Base-by-base conservation (phyloP, 2,113 vertebrate species). In the Emydocephalus ijimae region DNA sequence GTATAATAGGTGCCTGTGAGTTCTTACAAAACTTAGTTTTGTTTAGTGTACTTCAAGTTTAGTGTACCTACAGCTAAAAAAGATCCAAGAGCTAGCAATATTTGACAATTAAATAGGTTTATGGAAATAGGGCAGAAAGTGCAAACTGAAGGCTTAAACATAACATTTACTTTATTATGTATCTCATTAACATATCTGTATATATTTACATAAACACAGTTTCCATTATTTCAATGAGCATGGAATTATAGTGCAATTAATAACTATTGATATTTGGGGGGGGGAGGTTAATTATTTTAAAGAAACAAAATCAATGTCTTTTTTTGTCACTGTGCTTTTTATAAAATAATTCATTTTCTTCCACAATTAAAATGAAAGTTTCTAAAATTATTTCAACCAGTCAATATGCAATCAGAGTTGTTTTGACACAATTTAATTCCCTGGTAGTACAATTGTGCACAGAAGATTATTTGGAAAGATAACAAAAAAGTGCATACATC, bases 211-310 rank as follows among this genome's bases (percentile, higher is more conserved):
- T 20, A 50, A 29, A 34, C 29, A 8, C 20, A 34, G 50, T 8
- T 26, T 45, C 59, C 23, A 18, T 52, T 34, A 90, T n/a, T 69
- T 69, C 89, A 90, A 20, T 69, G 45, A n/a, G 12, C 88, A 45
- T 11, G 14, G 39, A 89, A 59, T 45, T 89, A 7, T 45, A 15
- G 3, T 6, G 26, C 18, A 50, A 45, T 26, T 50, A 69, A 69
- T 94, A 87, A 95, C 74, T 81, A 95, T 94, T 95, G 93, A 91
- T 95, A 92, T 93, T 95, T 92, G 94, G 85, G 2, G 1, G 1
- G 95, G 39, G 50, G 90, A n/a, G n/a, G 95, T 92, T 89, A 81
- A 93, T 89, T 91, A 3, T 91, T 45, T 9, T 3, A 12, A 11
- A 0, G 39, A 92, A 48, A 39, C 0, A 1, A 4, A 59, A 95